These are phyloP conservation scores for Camponotus floridanus DNA, from an alignment of 1,140 invertebrate genomes.

Conservation along the genomic window DNA sequence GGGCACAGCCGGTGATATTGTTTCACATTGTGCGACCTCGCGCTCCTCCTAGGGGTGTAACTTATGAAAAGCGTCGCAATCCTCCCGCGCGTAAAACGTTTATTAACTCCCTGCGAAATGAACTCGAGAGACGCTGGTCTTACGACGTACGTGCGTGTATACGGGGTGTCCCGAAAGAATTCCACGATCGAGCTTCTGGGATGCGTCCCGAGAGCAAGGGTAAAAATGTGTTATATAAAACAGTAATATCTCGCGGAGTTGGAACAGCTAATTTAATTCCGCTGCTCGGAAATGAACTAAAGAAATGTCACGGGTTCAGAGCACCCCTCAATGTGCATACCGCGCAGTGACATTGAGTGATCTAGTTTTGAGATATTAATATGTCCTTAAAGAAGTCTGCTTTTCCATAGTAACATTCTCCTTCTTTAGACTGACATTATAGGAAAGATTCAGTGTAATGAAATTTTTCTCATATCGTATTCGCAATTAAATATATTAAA, in stretches of 20 bases:
- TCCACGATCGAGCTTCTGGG: background rate
- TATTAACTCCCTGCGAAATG: slow-evolving; percentile 73
- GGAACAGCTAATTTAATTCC: slow-evolving; percentile 54
- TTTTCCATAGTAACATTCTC: background rate
- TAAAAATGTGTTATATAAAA: slow-evolving; percentile 53
- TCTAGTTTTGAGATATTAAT: slow-evolving; percentile 46
- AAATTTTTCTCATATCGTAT: background rate
- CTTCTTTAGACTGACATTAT: background rate
- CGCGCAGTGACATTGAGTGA: slow-evolving; percentile 32
- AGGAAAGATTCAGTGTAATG: background rate
- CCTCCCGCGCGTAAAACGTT: slow-evolving; percentile 70
- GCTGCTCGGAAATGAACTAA: slow-evolving; percentile 36
- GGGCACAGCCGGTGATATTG: slow-evolving; percentile 44
- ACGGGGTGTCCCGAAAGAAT: slow-evolving; percentile 41
- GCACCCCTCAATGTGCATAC: slow-evolving; percentile 5
- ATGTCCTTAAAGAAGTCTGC: slow-evolving; percentile 4
- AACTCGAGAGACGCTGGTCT: slow-evolving; percentile 65
- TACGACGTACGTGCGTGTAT: slow-evolving; percentile 54
- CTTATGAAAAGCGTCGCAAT: slow-evolving; percentile 65
- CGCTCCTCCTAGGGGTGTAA: slow-evolving; percentile 39
- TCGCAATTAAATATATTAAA: no score
- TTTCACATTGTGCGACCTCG: slow-evolving; percentile 56
- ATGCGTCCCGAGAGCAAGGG: slow-evolving; percentile 25
- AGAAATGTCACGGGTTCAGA: slow-evolving; percentile 47
- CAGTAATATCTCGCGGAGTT: slow-evolving; percentile 34